Evolutionary conservation across 2,113 vertebrate species (phyloP), one percentile per base, ranked within the genome.

Genomic region (Chaetorhynchus papuensis): DNA sequence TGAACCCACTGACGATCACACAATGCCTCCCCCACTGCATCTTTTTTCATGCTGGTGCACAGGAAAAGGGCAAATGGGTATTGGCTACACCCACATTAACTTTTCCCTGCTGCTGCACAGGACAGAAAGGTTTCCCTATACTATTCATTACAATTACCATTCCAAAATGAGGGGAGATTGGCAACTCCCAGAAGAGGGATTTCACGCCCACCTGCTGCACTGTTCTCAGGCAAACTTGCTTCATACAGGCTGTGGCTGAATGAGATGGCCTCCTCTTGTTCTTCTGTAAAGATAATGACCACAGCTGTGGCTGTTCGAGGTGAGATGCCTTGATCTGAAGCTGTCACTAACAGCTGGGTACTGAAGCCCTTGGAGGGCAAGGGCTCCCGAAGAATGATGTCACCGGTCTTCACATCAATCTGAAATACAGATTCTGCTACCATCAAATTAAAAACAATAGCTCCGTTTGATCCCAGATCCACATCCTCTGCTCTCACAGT

Each of bases 381-480:
- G 9, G 96, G 94, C 28, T 97, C 96, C 86, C 94, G 97, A 56
- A 99, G 97, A 20, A 93, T 97, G 24, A 99, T 95, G 77, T 98
- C 98, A 81, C 99, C 99, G 1, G 98, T 98, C 37, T 97, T 91
- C 0, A 30, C 13, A 24, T 98, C 72, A 3, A 99, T 91, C 81
- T 97, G 97, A 94, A 99, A 99, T 22, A 98, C 2, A 13, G 98
- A 94, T 77, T 99, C 98, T 11, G 96, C 82, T 15, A 92, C 83
- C 7, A 87, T 59, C 66, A 99, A 86, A 85, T 54, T 96, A 64
- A 98, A 99, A 52, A 68, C 57, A 11, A 99, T 75, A 5, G 97
- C 98, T 75, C 99, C 99, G 4, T 99, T 99, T 86, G 97, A 97
- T 1, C 98, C 99, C 72, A 95, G 96, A 87, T 99, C 99, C 8